A percentile compares a stretch with the other conserved stretches of the same genome.
Conservation (phyloP, 2,113 vertebrate genomes). For the Aix galericulata region DNA sequence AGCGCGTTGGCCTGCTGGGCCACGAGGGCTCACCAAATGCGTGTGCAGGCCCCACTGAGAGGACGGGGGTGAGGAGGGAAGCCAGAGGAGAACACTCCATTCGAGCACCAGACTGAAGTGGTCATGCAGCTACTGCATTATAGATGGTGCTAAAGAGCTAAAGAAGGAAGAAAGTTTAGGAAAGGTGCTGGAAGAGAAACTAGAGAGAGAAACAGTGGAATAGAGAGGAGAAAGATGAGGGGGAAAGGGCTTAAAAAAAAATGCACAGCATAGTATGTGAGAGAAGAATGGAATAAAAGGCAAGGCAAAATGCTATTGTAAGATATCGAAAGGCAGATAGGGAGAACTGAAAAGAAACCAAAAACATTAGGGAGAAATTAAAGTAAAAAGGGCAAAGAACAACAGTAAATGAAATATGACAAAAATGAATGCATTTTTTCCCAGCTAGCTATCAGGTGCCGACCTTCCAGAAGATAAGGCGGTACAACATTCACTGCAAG, state of each 20-base stretch:
- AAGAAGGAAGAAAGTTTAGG: not conserved
- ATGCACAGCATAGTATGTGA: accelerated
- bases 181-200: not conserved
- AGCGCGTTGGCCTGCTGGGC: not conserved
- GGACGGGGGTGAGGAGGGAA: not conserved
- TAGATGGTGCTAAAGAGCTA: not conserved
- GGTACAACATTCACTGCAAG: not conserved
- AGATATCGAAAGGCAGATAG: not conserved
- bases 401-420: not conserved
- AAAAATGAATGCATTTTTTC: not conserved
- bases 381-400: not conserved
- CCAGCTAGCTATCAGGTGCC: not conserved
- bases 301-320: not conserved
- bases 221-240: not conserved
- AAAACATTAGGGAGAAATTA: not conserved
- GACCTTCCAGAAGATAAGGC: not conserved
- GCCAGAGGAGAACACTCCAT: not conserved
- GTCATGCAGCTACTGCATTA: not conserved
- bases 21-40: not conserved
- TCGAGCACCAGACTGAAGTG: not conserved
- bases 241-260: not conserved
- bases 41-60: not conserved
- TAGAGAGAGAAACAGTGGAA: not conserved
- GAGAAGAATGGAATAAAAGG: accelerated
- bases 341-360: not conserved